These are phyloP conservation scores for Catocala sponsa DNA, from an alignment of 2,888 invertebrate genomes.

Conservation along the genomic window DNA sequence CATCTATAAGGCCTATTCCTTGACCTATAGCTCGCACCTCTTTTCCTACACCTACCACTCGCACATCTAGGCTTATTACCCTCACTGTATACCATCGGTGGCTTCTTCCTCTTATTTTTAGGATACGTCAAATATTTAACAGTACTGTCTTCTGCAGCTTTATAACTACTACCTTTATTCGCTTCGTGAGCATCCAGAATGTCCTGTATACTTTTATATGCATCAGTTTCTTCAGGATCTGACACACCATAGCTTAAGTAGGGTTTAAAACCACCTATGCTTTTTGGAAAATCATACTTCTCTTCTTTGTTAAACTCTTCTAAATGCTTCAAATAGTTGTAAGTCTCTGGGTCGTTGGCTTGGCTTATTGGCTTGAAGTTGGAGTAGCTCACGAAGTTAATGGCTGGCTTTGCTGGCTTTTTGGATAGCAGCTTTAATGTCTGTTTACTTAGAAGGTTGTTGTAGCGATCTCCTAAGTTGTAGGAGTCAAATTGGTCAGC, in stretches of 20 bases:
- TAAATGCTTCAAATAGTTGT: constrained; percentile 74
- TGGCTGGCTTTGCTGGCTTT: constrained; percentile 56
- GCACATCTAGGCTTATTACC: constrained; percentile 61
- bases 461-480: constrained; percentile 59
- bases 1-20: constrained; percentile 70
- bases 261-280: constrained; percentile 60
- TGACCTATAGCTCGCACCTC: constrained; percentile 56
- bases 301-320: constrained; percentile 65
- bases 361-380: constrained; percentile 74
- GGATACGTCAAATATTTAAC: constrained; percentile 59
- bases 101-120: constrained; percentile 59
- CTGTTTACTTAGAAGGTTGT: constrained; percentile 53
- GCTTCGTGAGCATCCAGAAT: constrained; percentile 78
- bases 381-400: constrained; percentile 69
- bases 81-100: constrained; percentile 45
- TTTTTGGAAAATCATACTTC: constrained; percentile 53
- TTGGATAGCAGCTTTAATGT: constrained; percentile 38
- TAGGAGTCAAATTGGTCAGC: constrained; percentile 54
- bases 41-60: constrained; percentile 69
- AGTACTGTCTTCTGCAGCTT: constrained; percentile 49
- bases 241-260: constrained; percentile 45
- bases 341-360: constrained; percentile 73
- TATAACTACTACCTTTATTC: constrained; percentile 56
- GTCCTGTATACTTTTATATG: constrained; percentile 75
- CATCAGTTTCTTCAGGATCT: constrained; percentile 63